A percentile compares a stretch with the other conserved stretches of the same genome.
Conservation (phyloP, 1,140 invertebrate species). For the Papilio aristodemus region DNA sequence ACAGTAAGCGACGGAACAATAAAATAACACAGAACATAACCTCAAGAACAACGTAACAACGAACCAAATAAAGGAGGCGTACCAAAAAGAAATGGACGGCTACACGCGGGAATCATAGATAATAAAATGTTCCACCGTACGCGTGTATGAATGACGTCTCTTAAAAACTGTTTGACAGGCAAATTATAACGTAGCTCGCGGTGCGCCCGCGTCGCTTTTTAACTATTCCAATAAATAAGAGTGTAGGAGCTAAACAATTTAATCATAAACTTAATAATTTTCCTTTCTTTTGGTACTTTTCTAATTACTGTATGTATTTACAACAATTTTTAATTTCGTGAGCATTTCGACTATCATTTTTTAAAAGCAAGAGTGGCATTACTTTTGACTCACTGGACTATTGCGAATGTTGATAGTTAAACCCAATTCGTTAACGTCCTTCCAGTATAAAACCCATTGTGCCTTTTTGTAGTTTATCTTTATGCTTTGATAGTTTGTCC, state of each 20-base stretch:
- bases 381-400: no score
- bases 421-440: no score
- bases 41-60: slow-evolving; percentile 34
- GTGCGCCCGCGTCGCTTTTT: slow-evolving; percentile 35
- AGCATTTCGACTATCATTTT: no score
- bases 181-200: slow-evolving; percentile 53
- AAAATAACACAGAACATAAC: slow-evolving; percentile 25
- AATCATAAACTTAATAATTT: not conserved
- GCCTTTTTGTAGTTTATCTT: no score
- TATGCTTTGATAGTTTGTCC: no score
- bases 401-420: no score
- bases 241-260: slow-evolving; percentile 16
- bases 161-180: slow-evolving; percentile 61
- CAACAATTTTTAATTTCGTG: no score
- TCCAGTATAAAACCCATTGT: no score
- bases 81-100: slow-evolving; percentile 49
- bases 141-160: slow-evolving; percentile 57
- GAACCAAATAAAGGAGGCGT: slow-evolving; percentile 38
- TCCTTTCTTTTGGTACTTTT: not conserved
- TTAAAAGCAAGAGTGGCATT: no score
- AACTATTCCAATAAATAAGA: slow-evolving; percentile 24
- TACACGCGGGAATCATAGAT: slow-evolving; percentile 46
- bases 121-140: slow-evolving; percentile 54
- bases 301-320: no score
- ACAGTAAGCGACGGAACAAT: slow-evolving; percentile 26